A percentile compares a stretch with the other conserved stretches of the same genome.
Conservation (phyloP, 2,113 vertebrate species). For the Tricholaema leucomelas region DNA sequence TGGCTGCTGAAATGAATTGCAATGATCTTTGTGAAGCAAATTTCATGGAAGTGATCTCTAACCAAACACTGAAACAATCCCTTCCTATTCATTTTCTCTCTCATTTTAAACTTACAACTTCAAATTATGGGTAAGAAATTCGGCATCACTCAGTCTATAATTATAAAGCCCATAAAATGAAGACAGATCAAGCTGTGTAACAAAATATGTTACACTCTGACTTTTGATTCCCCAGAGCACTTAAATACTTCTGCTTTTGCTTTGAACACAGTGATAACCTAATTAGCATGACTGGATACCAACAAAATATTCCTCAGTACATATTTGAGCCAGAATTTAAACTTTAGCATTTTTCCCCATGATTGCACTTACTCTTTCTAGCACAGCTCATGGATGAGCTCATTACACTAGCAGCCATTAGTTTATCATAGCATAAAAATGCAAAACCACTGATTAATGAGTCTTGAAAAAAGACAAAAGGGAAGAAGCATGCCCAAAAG, state of each 20-base stretch:
- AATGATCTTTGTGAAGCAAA: neutral
- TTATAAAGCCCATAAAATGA: neutral
- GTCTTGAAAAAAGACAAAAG: slow-evolving; percentile 35
- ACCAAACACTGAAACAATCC: neutral
- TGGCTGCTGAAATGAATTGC: neutral
- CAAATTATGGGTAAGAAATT: neutral
- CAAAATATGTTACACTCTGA: neutral
- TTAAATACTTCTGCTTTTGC: slow-evolving; percentile 38
- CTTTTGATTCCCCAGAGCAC: slow-evolving; percentile 8
- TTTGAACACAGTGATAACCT: slow-evolving; percentile 46
- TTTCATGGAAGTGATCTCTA: neutral
- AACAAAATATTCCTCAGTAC: slow-evolving; percentile 44
- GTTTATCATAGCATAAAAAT: slow-evolving; percentile 56
- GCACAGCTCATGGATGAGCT: slow-evolving; percentile 52
- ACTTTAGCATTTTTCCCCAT: slow-evolving; percentile 65
- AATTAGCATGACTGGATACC: slow-evolving; percentile 46
- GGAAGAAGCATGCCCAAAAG: neutral
- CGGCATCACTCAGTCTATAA: neutral
- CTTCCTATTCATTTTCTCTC: neutral
- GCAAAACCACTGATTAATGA: slow-evolving; percentile 45
- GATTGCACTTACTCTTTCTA: slow-evolving; percentile 51
- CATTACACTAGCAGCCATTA: slow-evolving; percentile 56
- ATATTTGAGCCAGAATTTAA: slow-evolving; percentile 45
- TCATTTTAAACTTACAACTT: neutral
- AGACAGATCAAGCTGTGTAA: slow-evolving; percentile 2